Percentiles rank a stretch among this genome's conserved stretches.
phyloP scores from a whole-genome alignment of 2,113 vertebrate species.

The Xiphophorus hellerii region DNA sequence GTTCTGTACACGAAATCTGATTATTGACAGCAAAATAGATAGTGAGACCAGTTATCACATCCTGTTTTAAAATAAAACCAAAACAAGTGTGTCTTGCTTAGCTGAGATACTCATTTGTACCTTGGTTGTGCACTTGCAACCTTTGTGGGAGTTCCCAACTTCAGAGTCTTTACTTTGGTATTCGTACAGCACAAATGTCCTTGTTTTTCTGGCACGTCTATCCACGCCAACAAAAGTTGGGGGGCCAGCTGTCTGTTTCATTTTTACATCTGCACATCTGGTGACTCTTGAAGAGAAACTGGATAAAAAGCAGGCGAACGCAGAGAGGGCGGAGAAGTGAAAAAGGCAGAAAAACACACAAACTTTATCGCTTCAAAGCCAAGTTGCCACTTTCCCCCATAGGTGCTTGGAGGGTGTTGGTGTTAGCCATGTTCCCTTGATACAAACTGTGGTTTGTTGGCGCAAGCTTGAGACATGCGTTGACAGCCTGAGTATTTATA shows the following conservation, averaged over 20 bases:
- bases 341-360: slow-evolving; percentile 29
- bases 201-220: slow-evolving; percentile 66
- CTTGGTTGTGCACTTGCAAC: slow-evolving; percentile 47
- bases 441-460: slow-evolving; percentile 59
- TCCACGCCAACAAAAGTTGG: slow-evolving; percentile 53
- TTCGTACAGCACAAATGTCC: slow-evolving; percentile 65
- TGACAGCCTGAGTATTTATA: slow-evolving; percentile 64
- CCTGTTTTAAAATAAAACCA: too few relatives aligned
- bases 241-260: slow-evolving; percentile 59
- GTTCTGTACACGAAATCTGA: too few relatives aligned
- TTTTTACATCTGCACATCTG: slow-evolving; percentile 62
- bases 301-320: slow-evolving; percentile 48
- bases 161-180: slow-evolving; percentile 50
- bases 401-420: slow-evolving; percentile 29
- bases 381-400: slow-evolving; percentile 21
- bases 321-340: slow-evolving; percentile 22
- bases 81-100: too few relatives aligned
- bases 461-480: slow-evolving; percentile 42
- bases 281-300: slow-evolving; percentile 45
- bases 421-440: slow-evolving; percentile 19
- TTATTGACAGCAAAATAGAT: too few relatives aligned
- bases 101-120: slow-evolving; percentile 15
- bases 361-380: slow-evolving; percentile 24
- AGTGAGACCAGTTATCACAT: too few relatives aligned
- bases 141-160: slow-evolving; percentile 62